Conservation (phyloP, 2,888 invertebrate species). For the Helicoverpa assulta region DNA sequence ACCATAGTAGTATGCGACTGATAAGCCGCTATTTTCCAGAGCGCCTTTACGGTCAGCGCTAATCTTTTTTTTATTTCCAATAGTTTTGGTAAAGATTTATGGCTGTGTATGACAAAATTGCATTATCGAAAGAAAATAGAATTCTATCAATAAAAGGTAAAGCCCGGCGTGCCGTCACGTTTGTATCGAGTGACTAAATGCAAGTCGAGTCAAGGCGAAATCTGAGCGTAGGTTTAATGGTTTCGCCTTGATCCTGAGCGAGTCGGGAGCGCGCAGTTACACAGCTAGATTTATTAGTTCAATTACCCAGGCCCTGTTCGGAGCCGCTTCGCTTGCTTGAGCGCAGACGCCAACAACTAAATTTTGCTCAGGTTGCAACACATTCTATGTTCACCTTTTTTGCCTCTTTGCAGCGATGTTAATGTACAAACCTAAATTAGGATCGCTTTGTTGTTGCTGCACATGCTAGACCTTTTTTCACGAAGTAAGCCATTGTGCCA, state of each 20-base stretch:
- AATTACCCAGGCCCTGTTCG: slow-evolving; percentile 86
- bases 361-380: slow-evolving; percentile 82
- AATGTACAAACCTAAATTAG: slow-evolving; percentile 65
- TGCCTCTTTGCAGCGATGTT: slow-evolving; percentile 60
- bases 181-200: slow-evolving; percentile 70
- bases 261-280: slow-evolving; percentile 78
- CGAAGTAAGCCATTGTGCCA: slow-evolving; percentile 30
- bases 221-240: slow-evolving; percentile 84
- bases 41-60: slow-evolving; percentile 51
- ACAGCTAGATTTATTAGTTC: slow-evolving; percentile 89
- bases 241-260: slow-evolving; percentile 82
- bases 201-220: slow-evolving; percentile 73
- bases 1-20: slow-evolving; percentile 52
- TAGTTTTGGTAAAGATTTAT: slow-evolving; percentile 42
- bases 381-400: slow-evolving; percentile 70
- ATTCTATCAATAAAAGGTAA: slow-evolving; percentile 54
- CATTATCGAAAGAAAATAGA: slow-evolving; percentile 48
- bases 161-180: slow-evolving; percentile 53
- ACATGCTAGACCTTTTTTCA: slow-evolving; percentile 32
- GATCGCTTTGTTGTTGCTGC: slow-evolving; percentile 46
- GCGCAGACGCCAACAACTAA: slow-evolving; percentile 85
- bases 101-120: slow-evolving; percentile 26
- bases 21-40: slow-evolving; percentile 56
- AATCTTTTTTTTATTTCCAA: slow-evolving; percentile 45
- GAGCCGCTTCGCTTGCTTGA: slow-evolving; percentile 82